Evolutionary conservation across 1,140 invertebrate genomes (phyloP).

Genomic region (Marisa cornuarietis): DNA sequence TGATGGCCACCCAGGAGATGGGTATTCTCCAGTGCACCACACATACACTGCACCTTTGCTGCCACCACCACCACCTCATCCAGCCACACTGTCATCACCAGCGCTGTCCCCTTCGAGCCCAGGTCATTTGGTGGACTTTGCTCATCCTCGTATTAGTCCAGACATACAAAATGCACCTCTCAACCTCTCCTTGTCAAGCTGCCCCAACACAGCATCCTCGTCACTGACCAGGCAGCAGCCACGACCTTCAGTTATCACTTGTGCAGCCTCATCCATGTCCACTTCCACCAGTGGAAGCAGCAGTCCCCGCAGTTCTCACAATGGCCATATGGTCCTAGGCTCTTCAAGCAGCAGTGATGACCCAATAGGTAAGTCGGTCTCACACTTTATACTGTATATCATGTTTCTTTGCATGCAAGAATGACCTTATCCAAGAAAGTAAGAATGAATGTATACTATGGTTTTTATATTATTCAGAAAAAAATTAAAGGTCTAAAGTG

Average conservation of each 20-base stretch:
- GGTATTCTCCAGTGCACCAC: conserved; percentile 2
- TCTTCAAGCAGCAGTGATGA: too few species aligned
- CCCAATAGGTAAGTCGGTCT: too few species aligned
- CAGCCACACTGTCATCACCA: conserved; percentile 27
- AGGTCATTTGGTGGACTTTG: conserved; percentile 20
- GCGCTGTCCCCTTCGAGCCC: conserved; percentile 13
- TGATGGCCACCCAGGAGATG: conserved; percentile 1
- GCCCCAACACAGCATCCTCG: conserved; percentile 20
- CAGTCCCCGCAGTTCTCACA: conserved; percentile 12
- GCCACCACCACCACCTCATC: conserved; percentile 20
- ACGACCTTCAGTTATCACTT: conserved; percentile 61
- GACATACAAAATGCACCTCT: conserved; percentile 57
- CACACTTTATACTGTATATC: too few species aligned
- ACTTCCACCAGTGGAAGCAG: conserved; percentile 29
- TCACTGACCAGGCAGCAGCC: conserved; percentile 39
- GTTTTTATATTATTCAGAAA: too few species aligned
- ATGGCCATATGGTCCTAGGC: neutral
- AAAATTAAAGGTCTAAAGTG: too few species aligned
- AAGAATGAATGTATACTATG: too few species aligned
- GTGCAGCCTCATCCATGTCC: conserved; percentile 42
- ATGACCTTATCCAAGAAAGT: too few species aligned
- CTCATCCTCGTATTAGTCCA: conserved; percentile 12
- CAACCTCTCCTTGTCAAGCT: conserved; percentile 54
- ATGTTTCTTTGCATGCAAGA: too few species aligned
- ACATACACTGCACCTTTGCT: conserved; percentile 20